Conservation (phyloP, 2,113 vertebrate species). For the Sylvilagus bachmani region DNA sequence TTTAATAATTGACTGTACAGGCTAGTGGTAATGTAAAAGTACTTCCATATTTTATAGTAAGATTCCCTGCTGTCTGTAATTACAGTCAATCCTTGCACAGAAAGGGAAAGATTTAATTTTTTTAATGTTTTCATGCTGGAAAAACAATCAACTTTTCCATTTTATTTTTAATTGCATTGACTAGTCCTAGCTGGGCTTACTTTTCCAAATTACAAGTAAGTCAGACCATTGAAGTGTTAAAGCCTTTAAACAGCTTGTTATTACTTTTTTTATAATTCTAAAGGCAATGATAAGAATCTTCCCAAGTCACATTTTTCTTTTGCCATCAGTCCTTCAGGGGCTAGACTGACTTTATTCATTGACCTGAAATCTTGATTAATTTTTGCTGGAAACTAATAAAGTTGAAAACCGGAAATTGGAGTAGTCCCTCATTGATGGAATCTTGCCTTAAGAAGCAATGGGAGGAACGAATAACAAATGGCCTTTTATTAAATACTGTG, state of each 20-base stretch:
- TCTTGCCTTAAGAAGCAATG: conserved; percentile 62
- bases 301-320: conserved; percentile 68
- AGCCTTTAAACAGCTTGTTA: conserved; percentile 71
- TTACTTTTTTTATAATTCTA: conserved; percentile 65
- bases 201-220: conserved; percentile 86
- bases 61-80: conserved; percentile 85
- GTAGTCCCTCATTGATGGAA: conserved; percentile 61
- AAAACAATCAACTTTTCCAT: conserved; percentile 85
- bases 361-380: conserved; percentile 81
- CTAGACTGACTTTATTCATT: conserved; percentile 60
- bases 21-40: conserved; percentile 76
- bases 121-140: conserved; percentile 87
- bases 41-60: conserved; percentile 82
- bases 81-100: conserved; percentile 84
- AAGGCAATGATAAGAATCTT: conserved; percentile 75
- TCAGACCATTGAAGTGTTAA: conserved; percentile 78
- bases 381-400: conserved; percentile 82
- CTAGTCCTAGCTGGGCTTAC: conserved; percentile 75
- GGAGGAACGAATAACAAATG: conserved; percentile 55
- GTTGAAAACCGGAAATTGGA: conserved; percentile 58
- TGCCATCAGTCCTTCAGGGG: conserved; percentile 53
- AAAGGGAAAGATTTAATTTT: conserved; percentile 86
- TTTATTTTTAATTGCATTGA: conserved; percentile 85
- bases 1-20: conserved; percentile 82
- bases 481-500: conserved; percentile 59